Percentiles rank a stretch among this genome's conserved stretches.
phyloP scores from a whole-genome alignment of 2,888 invertebrate species.

The Tromatobia lineatoria region DNA sequence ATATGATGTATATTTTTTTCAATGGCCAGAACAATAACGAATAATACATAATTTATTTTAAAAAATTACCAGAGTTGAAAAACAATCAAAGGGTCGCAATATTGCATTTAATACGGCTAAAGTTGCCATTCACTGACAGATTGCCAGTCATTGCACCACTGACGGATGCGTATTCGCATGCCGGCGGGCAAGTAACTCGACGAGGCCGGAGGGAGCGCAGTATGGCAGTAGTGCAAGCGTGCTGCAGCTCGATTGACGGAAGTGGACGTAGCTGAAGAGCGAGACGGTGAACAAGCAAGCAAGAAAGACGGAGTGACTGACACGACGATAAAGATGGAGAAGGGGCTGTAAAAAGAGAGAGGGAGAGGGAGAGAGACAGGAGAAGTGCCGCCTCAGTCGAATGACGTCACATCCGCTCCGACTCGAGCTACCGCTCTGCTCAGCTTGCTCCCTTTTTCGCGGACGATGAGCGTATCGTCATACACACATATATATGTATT shows the following conservation, averaged over 20 bases:
- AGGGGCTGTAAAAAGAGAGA: slow-evolving; percentile 5
- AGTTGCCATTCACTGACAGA: neutral
- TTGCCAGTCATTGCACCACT: slow-evolving; percentile 31
- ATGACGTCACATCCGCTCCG: slow-evolving; percentile 80
- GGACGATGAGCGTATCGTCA: slow-evolving; percentile 55
- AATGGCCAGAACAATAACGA: too few relatives aligned
- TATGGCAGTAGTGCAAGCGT: slow-evolving; percentile 82
- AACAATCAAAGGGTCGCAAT: too few relatives aligned
- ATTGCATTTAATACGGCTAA: neutral
- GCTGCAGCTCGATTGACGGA: slow-evolving; percentile 77
- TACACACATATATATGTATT: neutral
- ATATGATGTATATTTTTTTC: too few relatives aligned
- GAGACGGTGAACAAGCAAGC: slow-evolving; percentile 42
- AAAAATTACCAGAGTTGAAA: too few relatives aligned
- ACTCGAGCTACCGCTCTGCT: slow-evolving; percentile 63
- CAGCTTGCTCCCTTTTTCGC: slow-evolving; percentile 68
- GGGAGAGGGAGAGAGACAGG: slow-evolving; percentile 30
- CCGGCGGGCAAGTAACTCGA: slow-evolving; percentile 54
- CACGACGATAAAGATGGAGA: neutral
- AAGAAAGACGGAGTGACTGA: slow-evolving; percentile 49
- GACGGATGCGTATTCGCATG: slow-evolving; percentile 1
- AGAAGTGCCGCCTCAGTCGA: slow-evolving; percentile 62
- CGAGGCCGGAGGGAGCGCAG: slow-evolving; percentile 72
- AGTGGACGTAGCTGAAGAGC: slow-evolving; percentile 68
- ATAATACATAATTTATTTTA: too few relatives aligned